phyloP scores from a whole-genome alignment of 2,888 invertebrate genomes.

The Branchipolynoe longqiensis region DNA sequence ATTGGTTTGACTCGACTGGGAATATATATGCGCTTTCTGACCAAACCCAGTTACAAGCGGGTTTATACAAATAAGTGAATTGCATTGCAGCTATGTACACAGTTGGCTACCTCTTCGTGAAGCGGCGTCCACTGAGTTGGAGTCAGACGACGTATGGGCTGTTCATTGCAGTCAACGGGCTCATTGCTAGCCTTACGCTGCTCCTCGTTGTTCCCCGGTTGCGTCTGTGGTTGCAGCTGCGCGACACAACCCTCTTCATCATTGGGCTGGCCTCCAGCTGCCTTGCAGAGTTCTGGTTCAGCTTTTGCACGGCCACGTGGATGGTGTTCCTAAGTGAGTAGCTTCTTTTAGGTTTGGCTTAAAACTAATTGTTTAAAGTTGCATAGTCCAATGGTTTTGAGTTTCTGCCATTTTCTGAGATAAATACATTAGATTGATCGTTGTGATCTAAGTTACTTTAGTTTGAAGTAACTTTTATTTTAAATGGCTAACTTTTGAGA shows the following conservation, averaged over 20 bases:
- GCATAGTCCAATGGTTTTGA: not conserved
- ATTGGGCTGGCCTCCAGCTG: not conserved
- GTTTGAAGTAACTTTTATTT: not conserved
- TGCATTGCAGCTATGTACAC: not conserved
- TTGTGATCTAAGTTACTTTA: not conserved
- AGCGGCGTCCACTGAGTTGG: constrained; percentile 21
- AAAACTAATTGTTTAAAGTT: not conserved
- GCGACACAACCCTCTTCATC: not conserved
- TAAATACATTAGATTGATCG: not conserved
- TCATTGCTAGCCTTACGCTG: not conserved
- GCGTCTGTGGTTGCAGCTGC: not conserved
- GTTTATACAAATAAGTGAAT: too few species aligned
- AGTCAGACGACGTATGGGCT: constrained; percentile 7
- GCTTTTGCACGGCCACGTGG: constrained; percentile 4
- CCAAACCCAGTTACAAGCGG: too few species aligned
- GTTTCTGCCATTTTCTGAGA: not conserved
- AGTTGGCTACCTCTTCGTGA: constrained; percentile 12
- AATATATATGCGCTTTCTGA: too few species aligned
- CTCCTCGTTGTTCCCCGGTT: not conserved
- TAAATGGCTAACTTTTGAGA: too few species aligned
- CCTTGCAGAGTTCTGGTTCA: constrained; percentile 15
- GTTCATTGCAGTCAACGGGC: not conserved
- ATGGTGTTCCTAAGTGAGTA: constrained; percentile 27
- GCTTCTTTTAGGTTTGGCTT: not conserved
- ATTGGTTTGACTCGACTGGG: too few species aligned